Conservation (phyloP, 2,888 invertebrate genomes). For the Eupithecia tripunctaria region DNA sequence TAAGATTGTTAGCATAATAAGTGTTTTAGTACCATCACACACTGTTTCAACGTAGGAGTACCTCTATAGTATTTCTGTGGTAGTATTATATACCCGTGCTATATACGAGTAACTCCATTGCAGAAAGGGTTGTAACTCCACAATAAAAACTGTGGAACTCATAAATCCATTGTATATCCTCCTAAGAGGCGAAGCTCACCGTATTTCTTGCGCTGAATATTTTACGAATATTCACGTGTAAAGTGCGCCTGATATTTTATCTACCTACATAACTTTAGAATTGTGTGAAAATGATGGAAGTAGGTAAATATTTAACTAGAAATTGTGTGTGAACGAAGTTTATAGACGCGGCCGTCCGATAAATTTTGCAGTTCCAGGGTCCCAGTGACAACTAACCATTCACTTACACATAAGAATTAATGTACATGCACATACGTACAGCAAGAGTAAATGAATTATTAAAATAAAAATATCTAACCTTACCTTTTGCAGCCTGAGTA, state of each 20-base stretch:
- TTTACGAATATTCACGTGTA: slow-evolving; percentile 31
- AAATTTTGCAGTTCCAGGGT: no score
- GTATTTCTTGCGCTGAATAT: slow-evolving; percentile 35
- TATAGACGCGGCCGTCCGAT: background rate
- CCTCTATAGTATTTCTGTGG: no score
- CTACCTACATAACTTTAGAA: background rate
- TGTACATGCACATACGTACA: no score
- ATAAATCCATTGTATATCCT: slow-evolving; percentile 40
- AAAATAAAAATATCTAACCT: no score
- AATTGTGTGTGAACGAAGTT: background rate
- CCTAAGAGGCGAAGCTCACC: slow-evolving; percentile 28
- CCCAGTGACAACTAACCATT: no score
- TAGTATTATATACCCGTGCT: no score
- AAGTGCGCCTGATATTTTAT: background rate
- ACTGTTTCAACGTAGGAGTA: no score
- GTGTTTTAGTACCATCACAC: background rate
- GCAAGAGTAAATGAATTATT: no score
- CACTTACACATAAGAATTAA: no score
- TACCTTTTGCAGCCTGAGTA: no score
- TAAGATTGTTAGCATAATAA: no score
- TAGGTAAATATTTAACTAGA: background rate
- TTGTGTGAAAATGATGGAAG: background rate
- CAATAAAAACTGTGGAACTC: slow-evolving; percentile 38
- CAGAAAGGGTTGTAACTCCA: slow-evolving; percentile 25
- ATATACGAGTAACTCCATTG: no score